Conservation (phyloP, 2,113 vertebrate genomes). For the Poicephalus gulielmi region DNA sequence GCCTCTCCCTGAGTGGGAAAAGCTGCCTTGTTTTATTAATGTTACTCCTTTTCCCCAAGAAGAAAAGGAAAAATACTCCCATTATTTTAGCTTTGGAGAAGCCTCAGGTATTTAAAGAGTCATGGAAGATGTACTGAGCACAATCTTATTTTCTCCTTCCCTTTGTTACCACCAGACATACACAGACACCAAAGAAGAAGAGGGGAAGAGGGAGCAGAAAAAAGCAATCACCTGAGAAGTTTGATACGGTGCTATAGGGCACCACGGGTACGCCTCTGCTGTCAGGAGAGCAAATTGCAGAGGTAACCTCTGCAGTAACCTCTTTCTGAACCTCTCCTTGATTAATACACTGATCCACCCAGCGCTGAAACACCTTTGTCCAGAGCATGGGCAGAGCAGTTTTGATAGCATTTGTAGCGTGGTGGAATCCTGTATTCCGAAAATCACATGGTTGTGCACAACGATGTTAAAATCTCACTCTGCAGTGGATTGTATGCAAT, state of each 20-base stretch:
- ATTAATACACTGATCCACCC: not conserved
- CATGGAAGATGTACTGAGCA: not conserved
- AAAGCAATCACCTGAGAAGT: not conserved
- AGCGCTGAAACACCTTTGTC: rapidly evolving
- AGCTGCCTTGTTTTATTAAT: constrained; percentile 2
- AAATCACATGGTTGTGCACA: not conserved
- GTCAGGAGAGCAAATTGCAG: not conserved
- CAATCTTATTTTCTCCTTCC: not conserved
- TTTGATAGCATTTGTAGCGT: not conserved
- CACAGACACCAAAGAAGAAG: not conserved
- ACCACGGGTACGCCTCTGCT: not conserved
- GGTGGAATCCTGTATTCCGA: rapidly evolving
- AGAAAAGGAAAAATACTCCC: not conserved
- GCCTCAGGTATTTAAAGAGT: not conserved
- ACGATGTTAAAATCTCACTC: not conserved
- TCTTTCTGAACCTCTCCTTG: not conserved
- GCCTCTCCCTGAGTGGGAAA: not conserved
- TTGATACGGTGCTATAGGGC: not conserved
- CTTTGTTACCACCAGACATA: not conserved
- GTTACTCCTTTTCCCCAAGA: not conserved
- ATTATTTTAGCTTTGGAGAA: not conserved
- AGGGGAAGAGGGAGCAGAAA: not conserved
- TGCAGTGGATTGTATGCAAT: not conserved
- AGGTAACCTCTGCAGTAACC: not conserved
- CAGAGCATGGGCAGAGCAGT: not conserved